Conservation (phyloP, 2,797 vertebrate genomes). For the Nannoperca australis region DNA sequence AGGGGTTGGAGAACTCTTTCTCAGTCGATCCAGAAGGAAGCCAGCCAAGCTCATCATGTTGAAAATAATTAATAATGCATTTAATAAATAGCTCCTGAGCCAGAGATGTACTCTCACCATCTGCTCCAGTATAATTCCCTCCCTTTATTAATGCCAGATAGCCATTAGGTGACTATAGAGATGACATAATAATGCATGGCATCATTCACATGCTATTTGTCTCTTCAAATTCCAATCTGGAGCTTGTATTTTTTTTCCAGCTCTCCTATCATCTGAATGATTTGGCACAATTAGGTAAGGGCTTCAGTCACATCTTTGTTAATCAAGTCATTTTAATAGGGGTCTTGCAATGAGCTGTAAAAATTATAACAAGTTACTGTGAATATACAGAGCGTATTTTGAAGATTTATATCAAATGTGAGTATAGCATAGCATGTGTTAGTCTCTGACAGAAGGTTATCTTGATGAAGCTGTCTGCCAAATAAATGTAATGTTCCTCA, state of each 20-base stretch:
- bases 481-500: constrained; percentile 63
- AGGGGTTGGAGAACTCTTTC: constrained; percentile 72
- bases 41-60: constrained; percentile 84
- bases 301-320: constrained; percentile 73
- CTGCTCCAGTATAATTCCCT: constrained; percentile 84
- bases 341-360: constrained; percentile 42
- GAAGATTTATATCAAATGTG: constrained; percentile 40
- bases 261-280: constrained; percentile 72
- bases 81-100: constrained; percentile 89
- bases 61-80: constrained; percentile 89
- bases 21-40: constrained; percentile 79
- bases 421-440: constrained; percentile 31
- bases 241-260: constrained; percentile 55
- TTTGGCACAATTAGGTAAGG: constrained; percentile 74
- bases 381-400: constrained; percentile 16
- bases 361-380: constrained; percentile 25
- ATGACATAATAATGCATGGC: constrained; percentile 86
- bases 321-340: constrained; percentile 70
- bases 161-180: constrained; percentile 83
- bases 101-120: constrained; percentile 85
- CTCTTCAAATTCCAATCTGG: constrained; percentile 85
- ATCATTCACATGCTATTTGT: constrained; percentile 86
- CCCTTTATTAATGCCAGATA: constrained; percentile 86
- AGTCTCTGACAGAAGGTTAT: constrained; percentile 54
- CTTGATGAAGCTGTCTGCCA: constrained; percentile 63